Base-by-base conservation (phyloP, 2,113 vertebrate genomes). In the Ardeotis arabs region DNA sequence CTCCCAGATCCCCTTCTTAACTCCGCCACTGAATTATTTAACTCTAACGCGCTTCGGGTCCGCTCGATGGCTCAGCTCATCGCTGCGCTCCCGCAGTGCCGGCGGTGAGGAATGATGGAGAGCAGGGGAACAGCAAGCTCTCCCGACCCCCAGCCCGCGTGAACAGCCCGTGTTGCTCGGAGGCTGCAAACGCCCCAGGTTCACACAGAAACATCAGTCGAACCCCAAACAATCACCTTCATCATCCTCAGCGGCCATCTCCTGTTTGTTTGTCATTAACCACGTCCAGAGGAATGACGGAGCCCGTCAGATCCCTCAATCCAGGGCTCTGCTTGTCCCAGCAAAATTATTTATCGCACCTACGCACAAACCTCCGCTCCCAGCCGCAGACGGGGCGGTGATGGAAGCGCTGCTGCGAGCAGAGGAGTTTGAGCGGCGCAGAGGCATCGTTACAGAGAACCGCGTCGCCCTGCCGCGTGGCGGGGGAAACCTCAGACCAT, bases 121-220 rank as follows among this genome's bases (percentile, higher is more conserved):
- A 68, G 47, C 66, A 31, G 35, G 56, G 29, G 22, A 31, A 21
- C 28, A 49, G 41, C 9, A 49, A 74, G 23, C 50, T 25, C 45
- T 66, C 50, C 93, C 4, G 19, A 4, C n/a, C 27, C 84, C 45
- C 58, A 41, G 20, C 85, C 45, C 9, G 25, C 25, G 24, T 28
- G 41, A 41, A 41, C 29, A 33, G 35, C 50, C 35, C 4, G 0
- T 2, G 12, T 6, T 8, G 10, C 6, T 6, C 0, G n/a, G n/a
- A 22, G 24, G n/a, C 88, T 67, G 53, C 41, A 24, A 18, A 2
- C 37, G 16, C 72, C 73, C 59, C 1, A 15, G 17, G 7, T 20
- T 66, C 29, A 19, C 29, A 5, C 1, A 22, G 44, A 16, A 80
- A 9, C 28, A 6, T 7, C 91, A 22, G 1, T 0, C 0, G 24